Conservation (phyloP, 64 coral and sea anemone species). For the Hydrozoanthus tunicans region DNA sequence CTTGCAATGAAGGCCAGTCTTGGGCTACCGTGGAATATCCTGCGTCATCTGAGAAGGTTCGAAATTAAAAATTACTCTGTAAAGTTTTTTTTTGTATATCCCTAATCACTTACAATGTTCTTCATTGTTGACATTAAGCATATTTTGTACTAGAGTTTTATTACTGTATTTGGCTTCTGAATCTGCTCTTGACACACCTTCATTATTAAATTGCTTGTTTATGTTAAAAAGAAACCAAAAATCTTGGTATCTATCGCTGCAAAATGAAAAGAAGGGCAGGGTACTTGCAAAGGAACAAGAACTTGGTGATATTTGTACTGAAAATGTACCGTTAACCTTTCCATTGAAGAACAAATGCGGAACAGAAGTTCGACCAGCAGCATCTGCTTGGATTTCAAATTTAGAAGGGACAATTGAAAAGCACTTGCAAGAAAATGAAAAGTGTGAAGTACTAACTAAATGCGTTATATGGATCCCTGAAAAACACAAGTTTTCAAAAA, state of each 20-base stretch:
- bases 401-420: constrained; percentile 1
- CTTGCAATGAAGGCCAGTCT: constrained; percentile 48
- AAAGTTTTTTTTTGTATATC: background rate
- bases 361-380: constrained; percentile 17
- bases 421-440: constrained; percentile 27
- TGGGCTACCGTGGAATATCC: constrained; percentile 45
- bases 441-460: background rate
- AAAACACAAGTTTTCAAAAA: no score
- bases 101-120: background rate
- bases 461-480: background rate
- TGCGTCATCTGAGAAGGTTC: constrained; percentile 51
- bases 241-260: background rate
- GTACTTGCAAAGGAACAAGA: constrained; percentile 14
- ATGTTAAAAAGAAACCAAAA: background rate
- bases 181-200: background rate
- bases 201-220: background rate
- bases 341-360: constrained; percentile 13
- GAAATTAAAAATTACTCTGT: background rate
- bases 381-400: constrained; percentile 29
- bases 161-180: background rate
- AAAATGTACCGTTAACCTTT: constrained; percentile 19
- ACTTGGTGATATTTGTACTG: constrained; percentile 10
- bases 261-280: constrained; percentile 22
- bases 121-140: background rate
- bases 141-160: background rate